Percentiles rank a stretch among this genome's conserved stretches.
phyloP scores from a whole-genome alignment of 2,888 invertebrate species.

The Chrysolina oricalcia region DNA sequence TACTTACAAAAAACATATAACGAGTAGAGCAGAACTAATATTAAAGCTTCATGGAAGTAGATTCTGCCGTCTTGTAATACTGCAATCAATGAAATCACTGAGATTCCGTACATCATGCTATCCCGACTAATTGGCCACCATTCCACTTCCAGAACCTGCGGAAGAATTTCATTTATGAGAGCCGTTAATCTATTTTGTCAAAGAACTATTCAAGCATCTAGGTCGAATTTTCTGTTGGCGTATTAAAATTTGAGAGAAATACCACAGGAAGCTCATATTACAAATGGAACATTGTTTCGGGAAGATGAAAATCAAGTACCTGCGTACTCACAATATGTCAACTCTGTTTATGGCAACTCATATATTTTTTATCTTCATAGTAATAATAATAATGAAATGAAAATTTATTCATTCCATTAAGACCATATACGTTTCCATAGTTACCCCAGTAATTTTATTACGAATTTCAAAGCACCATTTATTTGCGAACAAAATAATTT shows the following conservation, averaged over 20 bases:
- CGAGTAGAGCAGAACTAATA: constrained; percentile 81
- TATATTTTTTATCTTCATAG: too few species aligned
- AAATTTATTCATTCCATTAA: too few species aligned
- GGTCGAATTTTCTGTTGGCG: not conserved
- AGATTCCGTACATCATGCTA: constrained; percentile 81
- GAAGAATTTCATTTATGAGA: constrained; percentile 35
- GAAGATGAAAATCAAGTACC: too few species aligned
- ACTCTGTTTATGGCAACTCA: too few species aligned
- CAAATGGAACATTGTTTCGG: too few species aligned
- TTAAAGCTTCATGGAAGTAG: constrained; percentile 84
- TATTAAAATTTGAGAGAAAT: not conserved
- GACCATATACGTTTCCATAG: too few species aligned
- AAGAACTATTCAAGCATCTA: not conserved
- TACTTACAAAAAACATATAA: constrained; percentile 80
- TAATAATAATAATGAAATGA: too few species aligned
- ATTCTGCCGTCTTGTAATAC: constrained; percentile 82
- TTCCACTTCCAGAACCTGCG: constrained; percentile 79
- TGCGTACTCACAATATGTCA: too few species aligned
- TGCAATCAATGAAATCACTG: constrained; percentile 81
- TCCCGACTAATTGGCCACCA: constrained; percentile 88
- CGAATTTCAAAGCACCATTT: too few species aligned
- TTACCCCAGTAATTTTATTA: too few species aligned
- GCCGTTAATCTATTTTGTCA: not conserved
- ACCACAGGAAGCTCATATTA: not conserved
- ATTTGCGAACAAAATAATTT: too few species aligned